phyloP scores from a whole-genome alignment of 2,113 vertebrate genomes.

The Gambusia affinis region DNA sequence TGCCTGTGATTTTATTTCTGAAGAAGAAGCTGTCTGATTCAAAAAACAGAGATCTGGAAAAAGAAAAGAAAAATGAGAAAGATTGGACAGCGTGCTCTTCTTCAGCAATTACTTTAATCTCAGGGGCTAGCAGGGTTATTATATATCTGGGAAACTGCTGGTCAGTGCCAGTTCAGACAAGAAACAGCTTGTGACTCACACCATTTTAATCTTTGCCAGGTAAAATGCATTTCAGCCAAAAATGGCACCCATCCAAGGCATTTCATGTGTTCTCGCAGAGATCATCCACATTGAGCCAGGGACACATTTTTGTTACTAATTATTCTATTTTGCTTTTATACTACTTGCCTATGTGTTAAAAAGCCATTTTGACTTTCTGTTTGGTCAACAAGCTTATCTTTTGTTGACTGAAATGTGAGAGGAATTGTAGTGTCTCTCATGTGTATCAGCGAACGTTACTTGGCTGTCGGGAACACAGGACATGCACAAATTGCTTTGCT shows the following conservation, averaged over 20 bases:
- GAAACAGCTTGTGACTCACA: background rate
- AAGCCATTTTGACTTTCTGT: background rate
- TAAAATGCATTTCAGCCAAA: background rate
- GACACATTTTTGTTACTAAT: background rate
- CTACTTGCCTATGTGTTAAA: background rate
- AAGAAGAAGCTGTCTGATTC: background rate
- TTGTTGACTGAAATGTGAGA: background rate
- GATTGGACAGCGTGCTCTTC: background rate
- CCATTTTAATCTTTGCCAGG: background rate
- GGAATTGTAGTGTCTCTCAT: background rate
- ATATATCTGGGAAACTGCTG: background rate
- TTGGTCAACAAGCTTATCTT: background rate
- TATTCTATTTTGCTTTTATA: background rate
- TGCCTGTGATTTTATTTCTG: background rate
- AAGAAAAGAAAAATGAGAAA: background rate
- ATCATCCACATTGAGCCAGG: too few relatives aligned
- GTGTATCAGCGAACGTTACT: background rate
- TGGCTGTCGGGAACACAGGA: background rate
- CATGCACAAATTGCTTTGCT: slow-evolving; percentile 1
- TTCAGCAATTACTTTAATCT: background rate
- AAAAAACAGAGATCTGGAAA: background rate
- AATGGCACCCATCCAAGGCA: background rate
- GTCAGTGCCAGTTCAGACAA: background rate
- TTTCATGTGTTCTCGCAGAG: background rate
- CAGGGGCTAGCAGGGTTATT: background rate